A percentile compares a stretch with the other conserved stretches of the same genome.
Conservation (phyloP, 2,888 invertebrate genomes). For the Timema podura region DNA sequence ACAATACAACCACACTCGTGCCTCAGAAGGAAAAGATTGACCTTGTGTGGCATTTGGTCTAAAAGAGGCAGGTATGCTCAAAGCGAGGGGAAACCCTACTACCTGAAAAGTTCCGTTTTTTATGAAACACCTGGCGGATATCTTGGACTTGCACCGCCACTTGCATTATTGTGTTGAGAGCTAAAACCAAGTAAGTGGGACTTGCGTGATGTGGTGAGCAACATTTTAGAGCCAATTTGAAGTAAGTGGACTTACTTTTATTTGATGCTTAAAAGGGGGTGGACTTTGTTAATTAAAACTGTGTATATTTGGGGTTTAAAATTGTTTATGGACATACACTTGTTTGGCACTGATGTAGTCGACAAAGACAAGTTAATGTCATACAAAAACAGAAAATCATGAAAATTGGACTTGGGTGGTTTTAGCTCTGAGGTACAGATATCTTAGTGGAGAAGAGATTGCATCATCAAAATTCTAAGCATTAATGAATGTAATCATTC, state of each 20-base stretch:
- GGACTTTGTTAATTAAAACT: neutral
- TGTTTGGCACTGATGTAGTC: neutral
- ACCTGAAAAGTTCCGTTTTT: neutral
- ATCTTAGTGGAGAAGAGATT: no score
- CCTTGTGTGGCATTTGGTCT: neutral
- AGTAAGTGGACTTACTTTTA: neutral
- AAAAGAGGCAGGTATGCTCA: neutral
- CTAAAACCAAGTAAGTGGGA: neutral
- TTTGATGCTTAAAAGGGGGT: neutral
- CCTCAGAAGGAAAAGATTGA: neutral
- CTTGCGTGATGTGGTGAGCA: neutral
- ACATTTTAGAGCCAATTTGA: neutral
- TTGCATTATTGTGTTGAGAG: neutral
- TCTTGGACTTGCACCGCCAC: neutral
- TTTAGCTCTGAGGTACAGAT: neutral
- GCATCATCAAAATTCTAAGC: no score
- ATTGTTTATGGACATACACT: neutral
- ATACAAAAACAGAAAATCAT: neutral
- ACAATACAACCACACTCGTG: neutral
- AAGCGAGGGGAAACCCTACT: neutral
- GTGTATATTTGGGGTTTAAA: neutral
- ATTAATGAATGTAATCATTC: no score
- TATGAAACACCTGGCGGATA: neutral
- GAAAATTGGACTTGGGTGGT: neutral
- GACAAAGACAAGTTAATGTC: neutral